Percentiles rank a stretch among this genome's conserved stretches.
These are phyloP conservation scores for Loris lydekkerianus DNA, from an alignment of 2,797 vertebrate species.

Conservation along the genomic window DNA sequence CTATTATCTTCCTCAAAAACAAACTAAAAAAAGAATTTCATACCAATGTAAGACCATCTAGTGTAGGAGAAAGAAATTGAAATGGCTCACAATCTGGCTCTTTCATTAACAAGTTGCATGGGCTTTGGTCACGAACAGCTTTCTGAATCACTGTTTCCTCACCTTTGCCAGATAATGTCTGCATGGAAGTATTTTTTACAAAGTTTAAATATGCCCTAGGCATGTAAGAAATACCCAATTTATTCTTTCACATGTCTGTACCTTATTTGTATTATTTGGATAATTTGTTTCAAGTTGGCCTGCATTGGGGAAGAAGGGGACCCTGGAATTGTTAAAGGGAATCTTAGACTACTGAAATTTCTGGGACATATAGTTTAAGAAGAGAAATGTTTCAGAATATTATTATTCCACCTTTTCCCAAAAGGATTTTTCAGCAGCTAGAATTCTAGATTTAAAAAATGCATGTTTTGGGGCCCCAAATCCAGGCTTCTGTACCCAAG, in stretches of 20 bases:
- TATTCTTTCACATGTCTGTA: neutral
- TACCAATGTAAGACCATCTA: neutral
- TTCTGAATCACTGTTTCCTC: neutral
- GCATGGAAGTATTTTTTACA: neutral
- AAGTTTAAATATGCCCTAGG: neutral
- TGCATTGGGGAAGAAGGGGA: neutral
- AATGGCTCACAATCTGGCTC: neutral
- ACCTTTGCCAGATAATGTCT: neutral
- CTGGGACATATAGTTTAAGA: neutral
- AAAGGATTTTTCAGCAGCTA: neutral
- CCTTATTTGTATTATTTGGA: neutral
- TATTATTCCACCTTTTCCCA: neutral
- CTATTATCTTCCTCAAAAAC: neutral
- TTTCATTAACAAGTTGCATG: neutral
- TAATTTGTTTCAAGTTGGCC: neutral
- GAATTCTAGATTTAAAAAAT: slow-evolving; percentile 44
- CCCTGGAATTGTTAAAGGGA: neutral
- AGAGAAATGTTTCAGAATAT: slow-evolving; percentile 22
- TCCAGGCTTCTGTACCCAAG: neutral
- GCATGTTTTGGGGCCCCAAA: neutral
- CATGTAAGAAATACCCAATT: neutral
- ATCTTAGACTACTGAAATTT: neutral
- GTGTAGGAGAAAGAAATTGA: neutral
- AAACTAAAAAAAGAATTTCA: neutral
- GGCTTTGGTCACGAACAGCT: neutral